Base-by-base conservation (phyloP, 2,888 invertebrate species). In the Scelioninae gen. 1 region DNA sequence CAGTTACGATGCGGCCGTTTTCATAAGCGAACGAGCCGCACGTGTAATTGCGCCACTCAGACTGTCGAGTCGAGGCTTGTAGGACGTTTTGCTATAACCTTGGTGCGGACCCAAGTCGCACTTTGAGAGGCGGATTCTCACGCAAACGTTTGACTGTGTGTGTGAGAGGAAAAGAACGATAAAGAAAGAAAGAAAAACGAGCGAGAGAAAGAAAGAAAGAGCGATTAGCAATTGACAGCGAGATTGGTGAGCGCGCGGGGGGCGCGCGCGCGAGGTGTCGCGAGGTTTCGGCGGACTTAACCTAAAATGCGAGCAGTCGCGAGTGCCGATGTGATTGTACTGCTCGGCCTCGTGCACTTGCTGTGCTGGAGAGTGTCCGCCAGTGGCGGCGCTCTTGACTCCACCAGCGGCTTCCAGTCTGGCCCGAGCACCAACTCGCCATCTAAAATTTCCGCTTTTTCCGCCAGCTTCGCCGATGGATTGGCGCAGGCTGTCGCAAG, bases 401-500 rank as follows among this genome's bases (percentile, higher is more conserved):
- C 90, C 16, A 88, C 87, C 45, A 74, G 88, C 72, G 86, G 86
- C 71, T 88, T 87, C 69, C 89, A 89, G 34, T 66, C 87, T 53
- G 79, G 87, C 68, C 77, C 86, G 11, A 77, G 86, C 69, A 83
- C 86, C 71, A 75, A 84, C 82, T 78, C 89, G 85, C 85, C 89
- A 78, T 85, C 88, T 74, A 91, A 89, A 83, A 84, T 89, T 51
- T 74, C 89, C 60, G 86, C 91, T 11, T 91, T 91, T 82, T 87
- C 92, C 23, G 86, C 90, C 13, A 91, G 89, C 55, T 90, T 94
- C 77, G 93, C 93, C 87, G 94, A 94, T 90, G 93, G 94, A 84
- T 93, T 94, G 92, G 93, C 94, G 51, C 93, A 94, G 89, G 94
- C 94, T 31, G 94, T 94, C 78, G 94, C 93, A 86, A 93, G 94